These are phyloP conservation scores for Salvelinus namaycush DNA, from an alignment of 2,113 vertebrate genomes.

Conservation along the genomic window DNA sequence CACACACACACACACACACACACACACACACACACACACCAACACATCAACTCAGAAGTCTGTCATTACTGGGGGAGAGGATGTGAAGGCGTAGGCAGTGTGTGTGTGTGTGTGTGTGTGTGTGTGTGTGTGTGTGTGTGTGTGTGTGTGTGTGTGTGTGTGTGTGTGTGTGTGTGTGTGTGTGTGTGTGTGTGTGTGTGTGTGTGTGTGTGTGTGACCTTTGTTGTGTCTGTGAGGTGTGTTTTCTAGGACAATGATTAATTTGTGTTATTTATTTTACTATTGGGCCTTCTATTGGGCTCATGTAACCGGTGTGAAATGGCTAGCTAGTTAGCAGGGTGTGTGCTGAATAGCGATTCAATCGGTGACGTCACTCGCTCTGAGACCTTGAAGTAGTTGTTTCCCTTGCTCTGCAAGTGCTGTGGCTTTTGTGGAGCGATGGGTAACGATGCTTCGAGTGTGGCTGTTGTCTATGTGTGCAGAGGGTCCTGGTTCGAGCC, in stretches of 20 bases:
- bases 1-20: constrained; percentile 29
- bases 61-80: constrained; percentile 63
- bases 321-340: too few species aligned
- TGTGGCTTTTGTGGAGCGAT: too few species aligned
- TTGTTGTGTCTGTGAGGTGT: constrained; percentile 62
- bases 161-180: constrained; percentile 56
- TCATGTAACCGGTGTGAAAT: constrained; percentile 10
- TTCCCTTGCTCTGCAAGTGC: too few species aligned
- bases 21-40: constrained; percentile 23
- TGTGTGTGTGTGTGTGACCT: constrained; percentile 65
- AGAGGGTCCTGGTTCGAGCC: too few species aligned
- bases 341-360: too few species aligned
- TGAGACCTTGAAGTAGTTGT: too few species aligned
- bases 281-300: constrained; percentile 60
- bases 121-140: constrained; percentile 56
- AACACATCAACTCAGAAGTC: constrained; percentile 48
- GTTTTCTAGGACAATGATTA: constrained; percentile 67
- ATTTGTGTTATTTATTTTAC: constrained; percentile 74
- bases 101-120: constrained; percentile 55
- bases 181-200: constrained; percentile 55
- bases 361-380: too few species aligned
- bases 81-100: constrained; percentile 45
- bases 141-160: constrained; percentile 55
- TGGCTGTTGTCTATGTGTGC: too few species aligned
- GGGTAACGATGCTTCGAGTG: too few species aligned